A percentile compares a stretch with the other conserved stretches of the same genome.
Evolutionary conservation across 1,140 invertebrate species (phyloP).

Genomic region (Eriosoma lanigerum): DNA sequence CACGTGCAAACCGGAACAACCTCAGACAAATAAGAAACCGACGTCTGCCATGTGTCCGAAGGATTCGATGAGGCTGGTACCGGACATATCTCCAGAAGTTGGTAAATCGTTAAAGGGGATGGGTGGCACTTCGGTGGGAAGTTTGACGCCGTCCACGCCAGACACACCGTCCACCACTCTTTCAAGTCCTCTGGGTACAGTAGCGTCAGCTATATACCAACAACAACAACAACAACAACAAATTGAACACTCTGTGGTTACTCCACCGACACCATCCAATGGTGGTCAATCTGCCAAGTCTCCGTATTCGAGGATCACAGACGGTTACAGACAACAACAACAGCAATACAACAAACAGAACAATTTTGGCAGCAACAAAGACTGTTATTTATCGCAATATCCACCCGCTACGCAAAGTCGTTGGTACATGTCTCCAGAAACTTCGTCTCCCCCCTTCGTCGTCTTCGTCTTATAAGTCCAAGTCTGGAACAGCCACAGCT

Average conservation of each 20-base stretch:
- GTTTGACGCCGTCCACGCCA: conserved; percentile 67
- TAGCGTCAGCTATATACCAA: conserved; percentile 62
- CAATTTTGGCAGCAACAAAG: conserved; percentile 39
- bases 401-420: neutral
- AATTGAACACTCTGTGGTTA: conserved; percentile 54
- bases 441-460: neutral
- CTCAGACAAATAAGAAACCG: conserved; percentile 47
- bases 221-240: conserved; percentile 42
- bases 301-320: conserved; percentile 4
- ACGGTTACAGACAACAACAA: conserved; percentile 53
- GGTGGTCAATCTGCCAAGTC: conserved; percentile 58
- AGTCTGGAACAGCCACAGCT: conserved; percentile 52
- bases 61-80: conserved; percentile 46
- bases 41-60: conserved; percentile 51
- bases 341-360: conserved; percentile 55
- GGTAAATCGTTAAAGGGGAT: neutral
- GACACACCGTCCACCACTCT: conserved; percentile 66
- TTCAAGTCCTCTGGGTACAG: conserved; percentile 54
- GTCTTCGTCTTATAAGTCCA: conserved; percentile 43
- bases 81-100: conserved; percentile 53
- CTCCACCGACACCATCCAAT: conserved; percentile 54
- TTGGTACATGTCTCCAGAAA: conserved; percentile 41
- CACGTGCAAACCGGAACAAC: conserved; percentile 54
- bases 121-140: conserved; percentile 61
- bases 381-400: conserved; percentile 29